Percentiles rank a stretch among this genome's conserved stretches.
Evolutionary conservation across 2,888 invertebrate species (phyloP).

Genomic region (Pristionchus fissidentatus): DNA sequence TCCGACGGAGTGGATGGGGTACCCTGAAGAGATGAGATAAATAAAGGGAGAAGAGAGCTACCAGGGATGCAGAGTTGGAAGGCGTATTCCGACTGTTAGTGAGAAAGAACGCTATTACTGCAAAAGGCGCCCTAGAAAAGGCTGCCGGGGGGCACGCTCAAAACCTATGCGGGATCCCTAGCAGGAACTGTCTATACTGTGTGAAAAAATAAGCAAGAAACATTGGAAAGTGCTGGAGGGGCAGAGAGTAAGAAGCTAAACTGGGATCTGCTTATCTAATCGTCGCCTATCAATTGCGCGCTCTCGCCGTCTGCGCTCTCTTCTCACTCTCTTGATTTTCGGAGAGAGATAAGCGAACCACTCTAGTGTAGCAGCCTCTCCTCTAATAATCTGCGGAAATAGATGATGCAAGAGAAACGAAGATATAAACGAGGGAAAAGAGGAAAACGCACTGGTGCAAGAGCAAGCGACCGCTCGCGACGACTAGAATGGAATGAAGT

Average conservation of each 20-base stretch:
- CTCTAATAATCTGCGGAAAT: neutral
- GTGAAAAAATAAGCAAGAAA: too few relatives aligned
- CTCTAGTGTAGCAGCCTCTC: conserved; percentile 31
- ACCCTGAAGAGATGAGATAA: neutral
- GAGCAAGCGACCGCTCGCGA: neutral
- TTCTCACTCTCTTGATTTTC: neutral
- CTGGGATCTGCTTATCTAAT: neutral
- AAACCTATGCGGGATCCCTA: too few relatives aligned
- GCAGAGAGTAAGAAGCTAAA: neutral
- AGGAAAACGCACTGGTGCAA: too few relatives aligned
- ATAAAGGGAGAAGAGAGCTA: neutral
- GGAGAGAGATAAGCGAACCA: neutral
- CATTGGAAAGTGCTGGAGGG: too few relatives aligned
- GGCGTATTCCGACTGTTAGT: too few relatives aligned
- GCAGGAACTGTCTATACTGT: too few relatives aligned
- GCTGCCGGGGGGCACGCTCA: too few relatives aligned
- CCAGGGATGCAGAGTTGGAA: neutral
- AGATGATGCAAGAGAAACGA: neutral
- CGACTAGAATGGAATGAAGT: neutral
- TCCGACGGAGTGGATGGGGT: neutral
- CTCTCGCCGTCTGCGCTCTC: neutral
- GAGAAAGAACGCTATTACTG: too few relatives aligned
- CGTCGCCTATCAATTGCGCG: neutral
- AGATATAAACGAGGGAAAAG: too few relatives aligned
- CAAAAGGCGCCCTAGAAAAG: too few relatives aligned